These are phyloP conservation scores for Luidia sarsii DNA, from an alignment of 53 echinoderm and acorn worm species.

Conservation along the genomic window DNA sequence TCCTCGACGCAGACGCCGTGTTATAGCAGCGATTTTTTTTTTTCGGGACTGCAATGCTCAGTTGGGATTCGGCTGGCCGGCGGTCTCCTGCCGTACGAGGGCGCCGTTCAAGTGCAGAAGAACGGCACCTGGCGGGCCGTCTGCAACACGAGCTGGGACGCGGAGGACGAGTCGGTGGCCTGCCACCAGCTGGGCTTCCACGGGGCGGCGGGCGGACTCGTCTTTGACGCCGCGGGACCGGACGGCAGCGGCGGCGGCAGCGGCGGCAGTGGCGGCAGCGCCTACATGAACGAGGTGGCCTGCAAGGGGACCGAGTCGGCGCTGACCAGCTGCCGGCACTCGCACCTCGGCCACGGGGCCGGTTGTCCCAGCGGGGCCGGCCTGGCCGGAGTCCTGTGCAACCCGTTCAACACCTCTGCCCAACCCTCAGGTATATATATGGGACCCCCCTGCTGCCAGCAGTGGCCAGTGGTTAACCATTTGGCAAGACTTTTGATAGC, in stretches of 20 bases:
- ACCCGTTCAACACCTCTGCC: not conserved
- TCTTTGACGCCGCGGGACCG: not conserved
- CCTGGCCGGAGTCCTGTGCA: conserved; percentile 9
- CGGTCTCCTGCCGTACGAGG: conserved; percentile 16
- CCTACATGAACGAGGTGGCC: not conserved
- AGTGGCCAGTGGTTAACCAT: too few relatives aligned
- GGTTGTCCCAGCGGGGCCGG: not conserved
- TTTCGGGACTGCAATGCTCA: too few relatives aligned
- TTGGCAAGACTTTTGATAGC: too few relatives aligned
- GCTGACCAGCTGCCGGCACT: not conserved
- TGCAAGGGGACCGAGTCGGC: not conserved
- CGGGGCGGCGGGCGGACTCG: not conserved
- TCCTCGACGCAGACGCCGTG: too few relatives aligned
- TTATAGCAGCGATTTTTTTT: too few relatives aligned
- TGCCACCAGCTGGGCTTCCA: conserved; percentile 13
- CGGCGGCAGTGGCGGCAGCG: too few relatives aligned
- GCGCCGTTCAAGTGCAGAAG: conserved; percentile 9
- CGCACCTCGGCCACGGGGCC: not conserved
- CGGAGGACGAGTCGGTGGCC: not conserved
- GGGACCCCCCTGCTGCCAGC: too few relatives aligned
- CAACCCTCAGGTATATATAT: too few relatives aligned
- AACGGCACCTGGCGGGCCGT: conserved; percentile 18
- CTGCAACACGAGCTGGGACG: not conserved
- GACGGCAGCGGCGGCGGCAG: too few relatives aligned
- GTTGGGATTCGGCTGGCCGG: conserved; percentile 7